These are phyloP conservation scores for Halocynthia aurantium DNA, from an alignment of 23 tunicate species.

Conservation along the genomic window DNA sequence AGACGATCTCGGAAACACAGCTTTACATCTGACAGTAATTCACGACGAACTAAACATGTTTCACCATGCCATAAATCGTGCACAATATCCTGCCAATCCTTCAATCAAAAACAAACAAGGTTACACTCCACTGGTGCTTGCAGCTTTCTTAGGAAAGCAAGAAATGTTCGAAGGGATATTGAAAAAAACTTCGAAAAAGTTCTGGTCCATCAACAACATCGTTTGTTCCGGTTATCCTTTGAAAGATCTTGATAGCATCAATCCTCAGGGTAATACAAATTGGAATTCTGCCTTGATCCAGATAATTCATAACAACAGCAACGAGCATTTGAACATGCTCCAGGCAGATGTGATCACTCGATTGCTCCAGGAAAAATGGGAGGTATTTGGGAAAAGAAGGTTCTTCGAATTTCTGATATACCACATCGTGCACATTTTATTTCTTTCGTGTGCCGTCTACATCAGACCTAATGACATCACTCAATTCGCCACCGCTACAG, in stretches of 20 bases:
- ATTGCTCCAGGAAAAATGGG: constrained; percentile 72
- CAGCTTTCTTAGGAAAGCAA: constrained; percentile 64
- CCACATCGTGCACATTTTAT: constrained; percentile 50
- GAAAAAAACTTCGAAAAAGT: constrained; percentile 48
- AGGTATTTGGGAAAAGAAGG: constrained; percentile 46
- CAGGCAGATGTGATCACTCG: constrained; percentile 51
- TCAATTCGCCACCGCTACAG: constrained; percentile 41
- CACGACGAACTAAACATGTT: constrained; percentile 84
- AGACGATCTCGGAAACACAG: constrained; percentile 68
- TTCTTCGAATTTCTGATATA: constrained; percentile 39
- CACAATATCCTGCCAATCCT: constrained; percentile 32
- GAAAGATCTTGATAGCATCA: constrained; percentile 60
- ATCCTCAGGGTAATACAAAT: constrained; percentile 68
- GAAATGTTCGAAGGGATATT: constrained; percentile 78
- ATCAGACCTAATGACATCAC: constrained; percentile 42
- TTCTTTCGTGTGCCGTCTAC: constrained; percentile 62
- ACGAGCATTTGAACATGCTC: constrained; percentile 66
- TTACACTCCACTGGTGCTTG: constrained; percentile 69
- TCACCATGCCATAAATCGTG: constrained; percentile 62
- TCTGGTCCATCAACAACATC: constrained; percentile 72
- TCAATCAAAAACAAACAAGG: constrained; percentile 29
- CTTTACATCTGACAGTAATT: constrained; percentile 82
- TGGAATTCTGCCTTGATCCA: constrained; percentile 93
- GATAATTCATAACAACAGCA: constrained; percentile 66
- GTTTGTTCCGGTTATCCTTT: constrained; percentile 79